Base-by-base conservation (phyloP, 2,888 invertebrate species). In the Diarsia brunnea region DNA sequence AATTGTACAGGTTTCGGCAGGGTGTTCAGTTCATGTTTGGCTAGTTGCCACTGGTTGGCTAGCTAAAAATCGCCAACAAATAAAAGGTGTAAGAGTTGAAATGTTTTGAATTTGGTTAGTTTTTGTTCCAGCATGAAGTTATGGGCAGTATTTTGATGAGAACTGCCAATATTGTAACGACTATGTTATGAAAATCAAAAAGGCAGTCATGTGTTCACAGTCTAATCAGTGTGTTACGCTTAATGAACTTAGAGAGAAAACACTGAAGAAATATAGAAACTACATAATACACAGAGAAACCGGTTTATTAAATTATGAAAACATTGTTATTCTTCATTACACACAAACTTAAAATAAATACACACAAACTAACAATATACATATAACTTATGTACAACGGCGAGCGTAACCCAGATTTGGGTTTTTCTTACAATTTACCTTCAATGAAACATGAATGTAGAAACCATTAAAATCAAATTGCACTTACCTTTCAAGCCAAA, bases 21-120 rank as follows among this genome's bases (percentile, higher is more conserved):
- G 58, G 65, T 88, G 87, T 90, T 81, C 84, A 88, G 87, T 90
- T 81, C 84, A 88, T 90, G 86, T 88, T 94, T 95, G 96, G 95
- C 94, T 86, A 89, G 81, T 84, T 93, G 95, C 95, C 95, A 96
- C 86, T 67, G 88, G 90, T 91, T 91, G 90, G 92, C 89, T 87
- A 87, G 90, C 77, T 90, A 89, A 90, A 77, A 82, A 85, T 71
- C 78, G 61, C 72, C 45, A 66, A 60, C 73, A 94, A 94, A 95
- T 92, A 91, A 94, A 94, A 94, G 93, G 94, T 94, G 93, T 92
- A 92, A 92, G 90, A 87, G 90, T 88, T 87, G 91, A 92, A 93
- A 93, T 92, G 91, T 94, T 94, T 84, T 91, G 91, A 91, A 92
- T 94, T 91, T 85, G 88, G 90, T 92, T 93, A 91, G 92, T 93